Percentiles rank a stretch among this genome's conserved stretches.
Conservation (phyloP, 30 jellyfish, hydroid and myxozoan genomes). For the Sanderia malayensis region DNA sequence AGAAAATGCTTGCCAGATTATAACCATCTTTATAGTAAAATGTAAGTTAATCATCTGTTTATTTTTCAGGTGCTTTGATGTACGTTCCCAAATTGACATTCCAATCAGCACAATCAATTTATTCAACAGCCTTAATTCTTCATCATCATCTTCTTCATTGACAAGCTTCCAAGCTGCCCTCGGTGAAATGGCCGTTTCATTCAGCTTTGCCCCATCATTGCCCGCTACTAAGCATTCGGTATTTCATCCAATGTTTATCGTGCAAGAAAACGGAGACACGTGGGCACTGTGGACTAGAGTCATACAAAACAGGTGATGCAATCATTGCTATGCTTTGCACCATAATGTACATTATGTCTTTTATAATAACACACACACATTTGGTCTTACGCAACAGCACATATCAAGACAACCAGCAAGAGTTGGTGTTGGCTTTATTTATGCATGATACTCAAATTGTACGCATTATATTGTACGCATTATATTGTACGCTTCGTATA, state of each 20-base stretch:
- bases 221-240: constrained; percentile 5
- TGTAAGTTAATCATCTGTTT: no score
- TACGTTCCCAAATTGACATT: constrained; percentile 39
- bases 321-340: not conserved
- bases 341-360: not conserved
- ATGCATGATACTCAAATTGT: no score
- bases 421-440: no score
- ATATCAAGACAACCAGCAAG: no score
- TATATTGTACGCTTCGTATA: no score
- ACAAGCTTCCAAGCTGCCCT: constrained; percentile 68
- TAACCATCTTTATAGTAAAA: no score
- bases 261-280: constrained; percentile 96
- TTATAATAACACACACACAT: not conserved
- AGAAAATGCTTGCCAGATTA: no score
- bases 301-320: constrained; percentile 70
- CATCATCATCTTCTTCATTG: constrained; percentile 9
- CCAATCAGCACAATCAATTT: constrained; percentile 54
- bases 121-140: constrained; percentile 25
- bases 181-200: constrained; percentile 89
- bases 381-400: no score
- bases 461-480: no score
- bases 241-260: constrained; percentile 64
- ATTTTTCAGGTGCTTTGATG: constrained; percentile 78
- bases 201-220: constrained; percentile 69
- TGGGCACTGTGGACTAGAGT: constrained; percentile 61